Base-by-base conservation (phyloP, 2,888 invertebrate species). In the Xestia sexstrigata region DNA sequence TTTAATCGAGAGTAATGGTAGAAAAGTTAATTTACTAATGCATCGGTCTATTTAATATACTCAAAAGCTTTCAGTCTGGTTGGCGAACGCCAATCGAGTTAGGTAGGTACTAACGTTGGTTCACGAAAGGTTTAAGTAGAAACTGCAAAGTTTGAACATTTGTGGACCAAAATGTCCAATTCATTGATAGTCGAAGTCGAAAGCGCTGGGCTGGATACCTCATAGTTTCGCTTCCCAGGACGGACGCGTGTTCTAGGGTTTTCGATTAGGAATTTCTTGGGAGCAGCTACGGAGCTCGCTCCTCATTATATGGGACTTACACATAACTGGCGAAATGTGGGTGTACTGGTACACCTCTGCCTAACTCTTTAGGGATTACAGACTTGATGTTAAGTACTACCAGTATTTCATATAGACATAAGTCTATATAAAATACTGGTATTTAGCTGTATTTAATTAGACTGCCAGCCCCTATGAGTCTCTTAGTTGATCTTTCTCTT, bases 71-170 rank as follows among this genome's bases (percentile, higher is more conserved):
- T 13, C 72, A 66, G 58, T 63, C 8, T 69, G 15, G 49, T 63
- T 63, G 63, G 69, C n/a, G 58, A 75, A 78, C 30, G 67, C 35
- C 26, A 26, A 47, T 79, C 75, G 68, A 74, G 76, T 62, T 73
- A n/a, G n/a, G n/a, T n/a, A n/a, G n/a, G n/a, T n/a, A 49, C 52
- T 79, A 84, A 74, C 76, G n/a, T n/a, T 30, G 72, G 83, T 83
- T 84, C 39, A 9, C 76, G 74, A 79, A 42, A 30, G n/a, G 5
- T 15, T 26, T 11, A 1, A 23, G 39, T 65, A 26, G 52, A 52
- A 69, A 72, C 45, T 74, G 26, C 2, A 58, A 9, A 7, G 13
- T 63, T 63, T n/a, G n/a, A 15, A 39, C 63, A 1, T 62, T 45
- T 68, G 13, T 35, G 2, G 13, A 35, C 11, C 35, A 35, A 47